Evolutionary conservation across 2,113 vertebrate genomes (phyloP).

Genomic region (Sarotherodon lohbergeri): DNA sequence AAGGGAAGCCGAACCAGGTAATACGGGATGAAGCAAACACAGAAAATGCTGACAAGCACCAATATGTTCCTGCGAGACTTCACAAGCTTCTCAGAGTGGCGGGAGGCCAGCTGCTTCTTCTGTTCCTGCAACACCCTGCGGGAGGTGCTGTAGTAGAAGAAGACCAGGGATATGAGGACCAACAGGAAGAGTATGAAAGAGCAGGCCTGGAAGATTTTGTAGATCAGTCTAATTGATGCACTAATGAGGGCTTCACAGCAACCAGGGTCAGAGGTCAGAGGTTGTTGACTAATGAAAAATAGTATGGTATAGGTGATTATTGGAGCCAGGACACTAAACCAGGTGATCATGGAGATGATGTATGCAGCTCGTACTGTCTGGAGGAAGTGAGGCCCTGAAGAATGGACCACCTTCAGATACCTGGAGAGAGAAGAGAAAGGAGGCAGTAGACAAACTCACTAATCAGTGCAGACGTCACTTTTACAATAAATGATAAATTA

Average conservation of each 20-base stretch:
- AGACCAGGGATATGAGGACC: not conserved
- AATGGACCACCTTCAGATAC: not conserved
- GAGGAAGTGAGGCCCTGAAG: not conserved
- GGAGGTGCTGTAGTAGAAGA: not conserved
- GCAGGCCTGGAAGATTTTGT: not conserved
- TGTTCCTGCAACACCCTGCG: not conserved
- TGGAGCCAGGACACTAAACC: not conserved
- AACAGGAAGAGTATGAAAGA: not conserved
- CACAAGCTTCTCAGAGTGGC: not conserved
- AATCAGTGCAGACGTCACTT: not conserved
- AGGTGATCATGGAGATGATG: not conserved
- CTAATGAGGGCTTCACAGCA: not conserved
- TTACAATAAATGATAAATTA: not conserved
- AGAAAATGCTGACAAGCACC: not conserved
- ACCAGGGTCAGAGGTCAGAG: not conserved
- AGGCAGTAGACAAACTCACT: not conserved
- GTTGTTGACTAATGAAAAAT: fast-evolving
- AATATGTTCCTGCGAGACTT: not conserved
- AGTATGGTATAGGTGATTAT: not conserved
- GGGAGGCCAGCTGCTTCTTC: not conserved
- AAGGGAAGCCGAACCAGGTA: not conserved
- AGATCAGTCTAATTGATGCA: not conserved
- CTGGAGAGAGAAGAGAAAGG: not conserved
- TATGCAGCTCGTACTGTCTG: not conserved
- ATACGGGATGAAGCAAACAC: not conserved